phyloP scores from a whole-genome alignment of 2,113 vertebrate species.

The Cynopterus brachyotis region DNA sequence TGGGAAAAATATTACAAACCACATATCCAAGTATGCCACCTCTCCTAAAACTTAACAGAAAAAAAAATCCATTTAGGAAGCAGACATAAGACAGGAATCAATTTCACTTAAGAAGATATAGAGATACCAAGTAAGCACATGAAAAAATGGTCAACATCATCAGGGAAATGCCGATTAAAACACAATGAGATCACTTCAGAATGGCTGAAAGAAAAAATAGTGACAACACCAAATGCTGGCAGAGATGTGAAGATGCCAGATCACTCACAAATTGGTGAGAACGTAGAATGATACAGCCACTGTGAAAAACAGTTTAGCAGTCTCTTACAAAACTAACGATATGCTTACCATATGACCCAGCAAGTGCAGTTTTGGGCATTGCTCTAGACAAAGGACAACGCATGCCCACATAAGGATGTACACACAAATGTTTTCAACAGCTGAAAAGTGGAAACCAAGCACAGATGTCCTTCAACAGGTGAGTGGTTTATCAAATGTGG shows the following conservation, averaged over 20 bases:
- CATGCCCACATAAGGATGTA: background rate
- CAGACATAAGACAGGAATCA: background rate
- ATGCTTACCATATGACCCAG: background rate
- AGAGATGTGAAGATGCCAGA: background rate
- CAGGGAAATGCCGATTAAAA: background rate
- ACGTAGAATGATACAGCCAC: background rate
- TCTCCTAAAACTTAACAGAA: background rate
- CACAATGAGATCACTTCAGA: background rate
- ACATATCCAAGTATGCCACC: background rate
- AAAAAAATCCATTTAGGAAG: background rate
- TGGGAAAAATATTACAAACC: background rate
- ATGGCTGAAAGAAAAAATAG: background rate
- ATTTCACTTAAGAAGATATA: background rate
- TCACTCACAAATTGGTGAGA: background rate
- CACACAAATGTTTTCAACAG: background rate
- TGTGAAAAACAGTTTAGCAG: background rate
- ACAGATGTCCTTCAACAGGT: background rate
- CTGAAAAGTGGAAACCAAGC: background rate
- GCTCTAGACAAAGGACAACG: background rate
- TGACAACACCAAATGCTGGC: background rate
- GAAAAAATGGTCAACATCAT: background rate
- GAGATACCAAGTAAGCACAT: background rate
- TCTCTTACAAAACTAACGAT: background rate
- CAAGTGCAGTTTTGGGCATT: background rate
- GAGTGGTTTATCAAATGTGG: background rate